Evolutionary conservation across 2,113 vertebrate species (phyloP).

Genomic region (Otolemur garnettii): DNA sequence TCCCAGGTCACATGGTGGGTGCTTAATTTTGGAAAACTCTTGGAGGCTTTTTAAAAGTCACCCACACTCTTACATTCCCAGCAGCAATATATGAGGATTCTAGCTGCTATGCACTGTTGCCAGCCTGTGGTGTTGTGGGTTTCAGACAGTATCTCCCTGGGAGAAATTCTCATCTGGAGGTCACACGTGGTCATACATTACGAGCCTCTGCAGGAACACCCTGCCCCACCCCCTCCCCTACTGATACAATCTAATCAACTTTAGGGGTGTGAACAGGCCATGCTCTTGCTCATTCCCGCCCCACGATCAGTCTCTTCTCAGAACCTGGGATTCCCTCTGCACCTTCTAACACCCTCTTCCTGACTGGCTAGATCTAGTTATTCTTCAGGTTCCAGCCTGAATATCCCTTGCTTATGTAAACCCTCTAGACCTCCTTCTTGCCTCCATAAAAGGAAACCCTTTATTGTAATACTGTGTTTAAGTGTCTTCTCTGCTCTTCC

Average conservation of each 20-base stretch:
- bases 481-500: not conserved
- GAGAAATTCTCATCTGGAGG: too few species aligned
- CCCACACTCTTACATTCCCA: not conserved
- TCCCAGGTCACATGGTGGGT: not conserved
- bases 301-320: not conserved
- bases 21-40: not conserved
- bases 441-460: not conserved
- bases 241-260: not conserved
- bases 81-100: not conserved
- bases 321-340: not conserved
- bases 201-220: not conserved
- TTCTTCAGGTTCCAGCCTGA: slow-evolving; percentile 14
- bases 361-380: not conserved
- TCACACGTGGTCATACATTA: not conserved
- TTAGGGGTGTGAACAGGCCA: not conserved
- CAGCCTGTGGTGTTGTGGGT: not conserved
- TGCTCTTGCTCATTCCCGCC: not conserved
- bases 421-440: not conserved
- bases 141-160: not conserved
- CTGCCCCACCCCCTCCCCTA: not conserved
- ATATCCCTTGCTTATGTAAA: not conserved
- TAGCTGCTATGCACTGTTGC: not conserved
- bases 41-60: not conserved
- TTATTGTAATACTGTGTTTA: not conserved
- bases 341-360: not conserved